Conservation (phyloP, 2,797 vertebrate genomes). For the Calcarius lapponicus region DNA sequence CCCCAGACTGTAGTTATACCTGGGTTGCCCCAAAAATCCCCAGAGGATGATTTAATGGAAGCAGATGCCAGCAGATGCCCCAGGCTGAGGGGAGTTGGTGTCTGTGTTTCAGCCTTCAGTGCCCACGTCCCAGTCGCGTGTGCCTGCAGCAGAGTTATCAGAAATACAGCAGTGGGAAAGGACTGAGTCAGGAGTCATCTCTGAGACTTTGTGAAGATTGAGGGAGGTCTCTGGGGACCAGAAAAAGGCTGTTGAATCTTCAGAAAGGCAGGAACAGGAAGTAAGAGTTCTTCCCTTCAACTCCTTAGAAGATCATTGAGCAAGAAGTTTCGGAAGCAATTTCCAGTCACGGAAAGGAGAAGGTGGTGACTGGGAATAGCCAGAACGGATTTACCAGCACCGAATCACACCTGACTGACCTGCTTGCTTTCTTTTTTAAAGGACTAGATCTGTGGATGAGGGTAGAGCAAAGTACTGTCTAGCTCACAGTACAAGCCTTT, state of each 20-base stretch:
- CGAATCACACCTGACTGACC: neutral
- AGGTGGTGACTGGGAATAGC: neutral
- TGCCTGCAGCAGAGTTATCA: neutral
- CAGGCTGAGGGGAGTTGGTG: neutral
- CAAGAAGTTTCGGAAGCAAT: neutral
- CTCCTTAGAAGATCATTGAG: neutral
- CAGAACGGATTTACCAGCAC: no score
- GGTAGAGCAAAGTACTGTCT: neutral
- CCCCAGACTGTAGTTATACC: neutral
- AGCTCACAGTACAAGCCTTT: neutral
- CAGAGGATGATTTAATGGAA: neutral
- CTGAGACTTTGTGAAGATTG: neutral
- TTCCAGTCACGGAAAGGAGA: neutral
- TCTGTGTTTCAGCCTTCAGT: neutral
- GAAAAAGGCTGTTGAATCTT: neutral
- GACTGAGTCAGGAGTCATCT: neutral
- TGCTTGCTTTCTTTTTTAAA: neutral
- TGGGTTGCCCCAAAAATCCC: neutral
- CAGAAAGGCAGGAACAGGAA: neutral
- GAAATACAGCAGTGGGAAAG: neutral
- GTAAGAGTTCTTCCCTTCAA: neutral
- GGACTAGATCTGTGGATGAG: neutral
- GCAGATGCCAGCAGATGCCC: neutral
- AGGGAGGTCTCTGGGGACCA: neutral
- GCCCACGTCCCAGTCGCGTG: neutral